phyloP scores from a whole-genome alignment of 2,888 invertebrate species.

The Parnassius glacialis region DNA sequence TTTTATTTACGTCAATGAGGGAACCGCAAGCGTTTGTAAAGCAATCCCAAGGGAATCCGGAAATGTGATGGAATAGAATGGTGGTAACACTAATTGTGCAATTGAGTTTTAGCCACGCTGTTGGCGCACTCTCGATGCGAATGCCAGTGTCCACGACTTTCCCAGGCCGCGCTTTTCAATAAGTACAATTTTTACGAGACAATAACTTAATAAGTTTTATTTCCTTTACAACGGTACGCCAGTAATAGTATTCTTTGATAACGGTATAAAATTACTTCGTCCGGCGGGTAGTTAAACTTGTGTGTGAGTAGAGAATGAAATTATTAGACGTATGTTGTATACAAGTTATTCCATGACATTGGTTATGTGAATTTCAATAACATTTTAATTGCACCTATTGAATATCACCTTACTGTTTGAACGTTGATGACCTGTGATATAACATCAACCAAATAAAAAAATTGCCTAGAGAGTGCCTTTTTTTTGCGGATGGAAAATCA shows the following conservation, averaged over 20 bases:
- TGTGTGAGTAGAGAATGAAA: not conserved
- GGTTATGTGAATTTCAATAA: too few relatives aligned
- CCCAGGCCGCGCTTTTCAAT: constrained; percentile 38
- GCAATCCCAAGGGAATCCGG: constrained; percentile 72
- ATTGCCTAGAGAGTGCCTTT: too few relatives aligned
- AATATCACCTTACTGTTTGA: too few relatives aligned
- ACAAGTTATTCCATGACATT: too few relatives aligned
- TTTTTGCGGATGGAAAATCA: too few relatives aligned
- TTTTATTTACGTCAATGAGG: constrained; percentile 13
- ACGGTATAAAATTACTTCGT: constrained; percentile 18
- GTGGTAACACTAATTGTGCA: constrained; percentile 66
- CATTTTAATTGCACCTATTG: too few relatives aligned
- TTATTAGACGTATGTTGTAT: not conserved
- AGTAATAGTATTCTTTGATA: constrained; percentile 6
- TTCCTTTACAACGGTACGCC: constrained; percentile 16
- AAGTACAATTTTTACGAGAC: constrained; percentile 14
- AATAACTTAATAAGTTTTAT: constrained; percentile 17
- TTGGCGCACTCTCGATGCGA: constrained; percentile 34
- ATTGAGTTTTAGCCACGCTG: constrained; percentile 63
- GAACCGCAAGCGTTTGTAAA: constrained; percentile 27
- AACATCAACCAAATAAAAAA: too few relatives aligned
- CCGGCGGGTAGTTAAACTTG: not conserved
- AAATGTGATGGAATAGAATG: constrained; percentile 44
- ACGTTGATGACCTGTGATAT: too few relatives aligned
- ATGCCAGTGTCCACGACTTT: constrained; percentile 27